Base-by-base conservation (phyloP, 1,140 invertebrate genomes). In the Panulirus ornatus region DNA sequence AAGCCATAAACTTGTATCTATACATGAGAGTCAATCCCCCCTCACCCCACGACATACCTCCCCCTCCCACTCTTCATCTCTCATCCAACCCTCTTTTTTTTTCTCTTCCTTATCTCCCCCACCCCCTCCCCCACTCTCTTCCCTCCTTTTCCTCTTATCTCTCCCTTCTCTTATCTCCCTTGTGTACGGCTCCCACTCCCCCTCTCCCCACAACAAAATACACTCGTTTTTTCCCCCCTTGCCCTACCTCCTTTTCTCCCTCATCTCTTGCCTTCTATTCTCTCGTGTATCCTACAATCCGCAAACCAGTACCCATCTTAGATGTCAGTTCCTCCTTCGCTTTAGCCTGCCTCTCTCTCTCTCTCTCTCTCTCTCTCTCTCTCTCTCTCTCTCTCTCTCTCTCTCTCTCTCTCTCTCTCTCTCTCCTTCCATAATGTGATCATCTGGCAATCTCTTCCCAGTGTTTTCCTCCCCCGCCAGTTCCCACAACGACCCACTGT, bases 1-100 rank as follows among this genome's bases (percentile, higher is more conserved):
- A n/a, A n/a, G n/a, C n/a, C n/a, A 78, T 78, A 44, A 78, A 78
- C 40, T 78, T 44, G 40, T 44, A 22, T 47, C 38, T 78, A 47
- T 27, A 30, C 75, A 44, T 78, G 27, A 78, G 38, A 40, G 75
- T 47, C 75, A 78, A 47, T 78, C 44, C 79, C 27, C 71, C 8
- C 36, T 27, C 27, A 19, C 22, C 27, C 16, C 27, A 34, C 8
- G 19, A 36, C 36, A 30, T 42, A 38, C 40, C 2, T 42, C 71
- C 16, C 22, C 40, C 36, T 58, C 22, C 22, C 51, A 11, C 51
- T 58, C 70, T 73, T 34, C 30, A 2, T 73, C 30, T 30, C 9
- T 40, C 70, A 73, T 14, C 70, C 36, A 70, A 40, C 54, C 22
- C 79, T 58, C 81, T 83, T n/a, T 36, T 11, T 36, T 30, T 38